Evolutionary conservation across 2,113 vertebrate species (phyloP).

Genomic region (Piprites chloris): DNA sequence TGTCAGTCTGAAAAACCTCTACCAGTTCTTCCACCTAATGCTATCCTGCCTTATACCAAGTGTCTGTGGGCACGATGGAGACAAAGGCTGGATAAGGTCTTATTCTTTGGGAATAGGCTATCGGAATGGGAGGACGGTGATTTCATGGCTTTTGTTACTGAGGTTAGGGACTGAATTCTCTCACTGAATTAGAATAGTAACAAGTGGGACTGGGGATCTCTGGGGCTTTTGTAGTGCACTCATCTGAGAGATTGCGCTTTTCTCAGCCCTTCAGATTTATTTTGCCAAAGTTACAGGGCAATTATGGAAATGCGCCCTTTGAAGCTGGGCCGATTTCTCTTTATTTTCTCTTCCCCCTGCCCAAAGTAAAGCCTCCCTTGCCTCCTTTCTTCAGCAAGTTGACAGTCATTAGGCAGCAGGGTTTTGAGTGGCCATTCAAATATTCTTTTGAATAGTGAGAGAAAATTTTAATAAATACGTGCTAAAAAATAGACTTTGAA

Average conservation of each 20-base stretch:
- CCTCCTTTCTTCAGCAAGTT: conserved; percentile 42
- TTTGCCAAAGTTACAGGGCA: conserved; percentile 95
- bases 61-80: conserved; percentile 53
- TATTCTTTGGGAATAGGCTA: conserved; percentile 73
- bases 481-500: conserved; percentile 22
- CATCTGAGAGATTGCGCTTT: conserved; percentile 92
- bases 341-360: conserved; percentile 71
- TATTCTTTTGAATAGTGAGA: conserved; percentile 15
- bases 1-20: neutral
- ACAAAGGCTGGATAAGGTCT: conserved; percentile 83
- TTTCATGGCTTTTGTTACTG: conserved; percentile 87
- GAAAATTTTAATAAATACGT: conserved; percentile 43
- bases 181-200: conserved; percentile 83
- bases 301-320: conserved; percentile 98
- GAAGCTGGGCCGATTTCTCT: conserved; percentile 85
- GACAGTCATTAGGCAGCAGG: neutral
- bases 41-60: neutral
- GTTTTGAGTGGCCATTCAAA: conserved; percentile 43
- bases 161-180: conserved; percentile 85
- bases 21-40: neutral
- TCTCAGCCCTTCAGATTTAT: conserved; percentile 88
- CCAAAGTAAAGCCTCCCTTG: conserved; percentile 73
- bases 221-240: conserved; percentile 87
- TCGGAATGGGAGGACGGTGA: conserved; percentile 78
- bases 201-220: conserved; percentile 85